Evolutionary conservation across 2,797 vertebrate species (phyloP).

Genomic region (Sternotherus odoratus): DNA sequence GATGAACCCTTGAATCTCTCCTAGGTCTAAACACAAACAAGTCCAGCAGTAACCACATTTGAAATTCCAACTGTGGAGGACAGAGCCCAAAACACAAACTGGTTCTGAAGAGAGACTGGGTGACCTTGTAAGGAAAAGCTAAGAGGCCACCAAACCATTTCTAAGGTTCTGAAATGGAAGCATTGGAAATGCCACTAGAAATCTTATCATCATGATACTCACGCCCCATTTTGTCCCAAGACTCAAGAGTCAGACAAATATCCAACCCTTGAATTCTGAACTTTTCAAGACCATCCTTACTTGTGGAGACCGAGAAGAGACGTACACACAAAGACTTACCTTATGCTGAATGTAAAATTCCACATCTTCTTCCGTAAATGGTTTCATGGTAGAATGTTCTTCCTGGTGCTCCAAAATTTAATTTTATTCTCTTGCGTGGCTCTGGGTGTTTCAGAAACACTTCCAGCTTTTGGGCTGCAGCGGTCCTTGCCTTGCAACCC

Average conservation of each 20-base stretch:
- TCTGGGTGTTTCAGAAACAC: conserved; percentile 7
- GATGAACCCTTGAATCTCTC: neutral
- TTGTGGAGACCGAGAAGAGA: conserved; percentile 69
- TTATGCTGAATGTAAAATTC: conserved; percentile 82
- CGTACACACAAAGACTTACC: conserved; percentile 76
- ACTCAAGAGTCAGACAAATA: conserved; percentile 60
- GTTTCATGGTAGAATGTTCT: conserved; percentile 78
- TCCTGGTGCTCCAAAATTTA: conserved; percentile 1
- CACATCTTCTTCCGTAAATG: conserved; percentile 80
- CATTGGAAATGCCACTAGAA: conserved; percentile 57
- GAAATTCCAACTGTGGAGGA: neutral
- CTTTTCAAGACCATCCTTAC: conserved; percentile 56
- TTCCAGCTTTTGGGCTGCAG: neutral
- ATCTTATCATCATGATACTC: conserved; percentile 52
- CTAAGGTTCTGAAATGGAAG: conserved; percentile 12
- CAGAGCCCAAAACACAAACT: neutral
- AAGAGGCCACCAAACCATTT: neutral
- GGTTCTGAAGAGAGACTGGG: neutral
- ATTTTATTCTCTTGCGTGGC: neutral
- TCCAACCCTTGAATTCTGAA: conserved; percentile 63
- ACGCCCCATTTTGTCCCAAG: conserved; percentile 34
- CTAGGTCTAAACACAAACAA: neutral
- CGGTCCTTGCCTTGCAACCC: conserved; percentile 1
- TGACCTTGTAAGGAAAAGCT: neutral
- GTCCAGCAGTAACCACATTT: neutral